phyloP scores from a whole-genome alignment of 2,888 invertebrate genomes.

The Tiliacea citrago region DNA sequence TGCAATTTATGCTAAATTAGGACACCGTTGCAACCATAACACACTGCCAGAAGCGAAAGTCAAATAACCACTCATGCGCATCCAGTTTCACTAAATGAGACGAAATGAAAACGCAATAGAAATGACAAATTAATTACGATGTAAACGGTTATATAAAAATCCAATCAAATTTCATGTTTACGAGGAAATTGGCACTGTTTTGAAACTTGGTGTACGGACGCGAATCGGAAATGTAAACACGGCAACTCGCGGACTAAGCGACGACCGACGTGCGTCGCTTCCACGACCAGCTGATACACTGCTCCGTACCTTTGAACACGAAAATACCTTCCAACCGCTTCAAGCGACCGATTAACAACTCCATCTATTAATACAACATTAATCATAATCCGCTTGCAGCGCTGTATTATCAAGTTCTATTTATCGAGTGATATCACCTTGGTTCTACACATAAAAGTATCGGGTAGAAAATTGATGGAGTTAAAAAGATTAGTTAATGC shows the following conservation, averaged over 20 bases:
- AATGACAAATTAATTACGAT: conserved; percentile 55
- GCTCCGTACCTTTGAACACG: conserved; percentile 71
- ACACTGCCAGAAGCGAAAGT: conserved; percentile 81
- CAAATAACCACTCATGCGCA: conserved; percentile 83
- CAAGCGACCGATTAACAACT: conserved; percentile 65
- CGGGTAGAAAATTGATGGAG: conserved; percentile 51
- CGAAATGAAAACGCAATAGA: conserved; percentile 52
- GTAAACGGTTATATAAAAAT: conserved; percentile 45
- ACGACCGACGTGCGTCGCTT: conserved; percentile 76
- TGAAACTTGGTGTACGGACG: conserved; percentile 47
- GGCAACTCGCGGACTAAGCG: conserved; percentile 72
- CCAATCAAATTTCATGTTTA: conserved; percentile 47
- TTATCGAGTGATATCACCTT: conserved; percentile 64
- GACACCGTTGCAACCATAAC: conserved; percentile 67
- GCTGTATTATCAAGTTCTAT: conserved; percentile 61
- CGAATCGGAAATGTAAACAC: conserved; percentile 71
- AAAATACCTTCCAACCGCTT: conserved; percentile 75
- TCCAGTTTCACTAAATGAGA: conserved; percentile 76
- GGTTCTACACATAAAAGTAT: conserved; percentile 55
- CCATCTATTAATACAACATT: conserved; percentile 50
- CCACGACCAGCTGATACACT: conserved; percentile 81
- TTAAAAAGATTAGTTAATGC: conserved; percentile 56
- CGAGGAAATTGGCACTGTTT: conserved; percentile 61
- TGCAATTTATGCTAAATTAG: conserved; percentile 61
- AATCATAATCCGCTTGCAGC: conserved; percentile 66